Evolutionary conservation across 1,140 invertebrate genomes (phyloP).

Genomic region (Saxidomus purpurata): DNA sequence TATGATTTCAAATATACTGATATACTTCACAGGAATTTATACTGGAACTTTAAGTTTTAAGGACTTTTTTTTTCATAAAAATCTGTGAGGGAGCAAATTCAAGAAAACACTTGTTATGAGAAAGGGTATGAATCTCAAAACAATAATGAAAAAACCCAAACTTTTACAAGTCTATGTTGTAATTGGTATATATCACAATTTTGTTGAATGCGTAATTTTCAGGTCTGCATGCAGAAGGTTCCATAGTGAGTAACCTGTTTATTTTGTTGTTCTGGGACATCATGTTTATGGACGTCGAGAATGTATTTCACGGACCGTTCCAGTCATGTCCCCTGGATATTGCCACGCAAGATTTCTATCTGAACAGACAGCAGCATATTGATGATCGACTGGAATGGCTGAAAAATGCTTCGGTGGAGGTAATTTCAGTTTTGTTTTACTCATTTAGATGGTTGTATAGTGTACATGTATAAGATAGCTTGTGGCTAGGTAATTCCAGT

Average conservation of each 20-base stretch:
- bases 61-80: no score
- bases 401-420: conserved; percentile 73
- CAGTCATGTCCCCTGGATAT: conserved; percentile 91
- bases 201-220: no score
- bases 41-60: no score
- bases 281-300: conserved; percentile 89
- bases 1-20: no score
- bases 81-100: no score
- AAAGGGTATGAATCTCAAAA: no score
- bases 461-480: not conserved
- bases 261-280: conserved; percentile 92
- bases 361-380: conserved; percentile 88
- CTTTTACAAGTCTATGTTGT: no score
- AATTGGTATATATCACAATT: no score
- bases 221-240: conserved; percentile 91
- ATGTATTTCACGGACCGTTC: conserved; percentile 90
- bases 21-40: no score
- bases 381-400: conserved; percentile 88
- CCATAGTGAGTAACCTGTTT: conserved; percentile 90
- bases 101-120: no score
- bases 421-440: conserved; percentile 40
- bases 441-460: not conserved
- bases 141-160: no score
- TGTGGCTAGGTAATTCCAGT: no score
- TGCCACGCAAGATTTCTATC: conserved; percentile 89